Percentiles rank a stretch among this genome's conserved stretches.
These are phyloP conservation scores for Chrysodeixis includens DNA, from an alignment of 2,888 invertebrate genomes.

Conservation along the genomic window DNA sequence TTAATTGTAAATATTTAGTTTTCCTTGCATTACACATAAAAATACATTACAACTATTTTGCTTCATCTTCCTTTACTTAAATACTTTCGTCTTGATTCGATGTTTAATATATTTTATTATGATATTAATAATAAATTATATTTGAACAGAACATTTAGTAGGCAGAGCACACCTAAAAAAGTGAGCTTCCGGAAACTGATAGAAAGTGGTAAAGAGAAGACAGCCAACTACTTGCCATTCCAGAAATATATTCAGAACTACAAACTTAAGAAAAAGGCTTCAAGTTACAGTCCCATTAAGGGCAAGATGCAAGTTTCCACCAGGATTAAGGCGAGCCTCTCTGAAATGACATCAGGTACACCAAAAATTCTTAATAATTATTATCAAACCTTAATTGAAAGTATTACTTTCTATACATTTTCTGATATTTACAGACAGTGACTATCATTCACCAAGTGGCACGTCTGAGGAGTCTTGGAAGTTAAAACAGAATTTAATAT, in stretches of 20 bases:
- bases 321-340: constrained; percentile 75
- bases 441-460: constrained; percentile 84
- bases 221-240: constrained; percentile 91
- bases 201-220: constrained; percentile 83
- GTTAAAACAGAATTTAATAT: constrained; percentile 84
- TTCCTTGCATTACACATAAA: neutral
- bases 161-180: constrained; percentile 85
- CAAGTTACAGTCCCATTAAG: constrained; percentile 80
- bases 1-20: too few relatives aligned
- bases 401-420: neutral
- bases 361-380: too few relatives aligned
- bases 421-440: constrained; percentile 74
- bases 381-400: too few relatives aligned
- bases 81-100: neutral
- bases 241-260: constrained; percentile 84
- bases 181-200: constrained; percentile 84
- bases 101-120: neutral
- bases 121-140: constrained; percentile 13
- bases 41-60: neutral
- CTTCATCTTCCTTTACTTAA: neutral
- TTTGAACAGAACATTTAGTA: constrained; percentile 73
- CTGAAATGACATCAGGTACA: constrained; percentile 79
- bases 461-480: constrained; percentile 87
- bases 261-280: constrained; percentile 79
- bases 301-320: constrained; percentile 77